Evolutionary conservation across 1,140 invertebrate genomes (phyloP), one percentile per base, ranked within the genome.

Genomic region (Penaeus indicus): DNA sequence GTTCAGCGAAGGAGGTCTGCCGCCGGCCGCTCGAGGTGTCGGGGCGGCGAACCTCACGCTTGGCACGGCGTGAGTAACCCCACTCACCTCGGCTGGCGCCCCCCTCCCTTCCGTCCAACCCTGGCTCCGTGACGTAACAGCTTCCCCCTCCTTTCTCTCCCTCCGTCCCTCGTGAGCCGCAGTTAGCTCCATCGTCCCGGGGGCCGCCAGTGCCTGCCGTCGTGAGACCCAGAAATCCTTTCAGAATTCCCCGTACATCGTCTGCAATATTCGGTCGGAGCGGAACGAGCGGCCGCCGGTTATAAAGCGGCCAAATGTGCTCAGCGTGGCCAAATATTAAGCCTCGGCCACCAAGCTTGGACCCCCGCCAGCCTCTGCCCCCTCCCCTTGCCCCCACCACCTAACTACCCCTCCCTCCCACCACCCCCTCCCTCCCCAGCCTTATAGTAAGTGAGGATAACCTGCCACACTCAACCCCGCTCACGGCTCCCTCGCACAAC

Each of bases 261-360:
- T 84, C 86, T 79, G 81, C 86, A 88, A 88, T 88, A 88, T 88
- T 88, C 86, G 86, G 69, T 80, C 86, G 38, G 86, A 61, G 64
- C 84, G 81, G 86, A 88, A 88, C 86, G 86, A 88, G 86, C 80
- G 80, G 63, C 81, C 81, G 86, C 81, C 86, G 81, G 86, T 88
- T 84, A 84, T 88, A 88, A 88, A 88, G 81, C 38, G 81, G 72
- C 81, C 86, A 83, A 88, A 88, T 88, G 86, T 88, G 86, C 86
- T 88, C 86, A 88, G 86, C 69, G 80, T 88, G 86, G 86, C 86
- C 86, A 88, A 88, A 88, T 88, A 88, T 88, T 88, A 88, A 88
- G 86, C 86, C 86, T 75, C 81, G 86, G 86, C 86, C 86, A 88
- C 81, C 67, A 54, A 61, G 86, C 61, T 88, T 88, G 86, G 86